Evolutionary conservation across 2,113 vertebrate species (phyloP).

Genomic region (Nibea albiflora): DNA sequence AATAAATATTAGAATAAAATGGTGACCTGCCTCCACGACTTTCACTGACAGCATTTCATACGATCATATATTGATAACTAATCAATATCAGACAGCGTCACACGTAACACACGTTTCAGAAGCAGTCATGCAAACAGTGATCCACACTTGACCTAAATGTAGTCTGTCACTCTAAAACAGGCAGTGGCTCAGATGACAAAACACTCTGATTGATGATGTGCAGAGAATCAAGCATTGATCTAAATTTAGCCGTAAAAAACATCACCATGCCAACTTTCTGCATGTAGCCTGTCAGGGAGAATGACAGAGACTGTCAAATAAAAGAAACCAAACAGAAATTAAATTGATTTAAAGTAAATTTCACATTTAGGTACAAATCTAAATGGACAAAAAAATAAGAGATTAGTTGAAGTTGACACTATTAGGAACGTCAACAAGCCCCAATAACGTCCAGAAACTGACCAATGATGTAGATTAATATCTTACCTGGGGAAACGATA

Average conservation of each 20-base stretch:
- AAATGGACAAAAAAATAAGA: neutral
- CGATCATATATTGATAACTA: too few relatives aligned
- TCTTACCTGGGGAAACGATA: neutral
- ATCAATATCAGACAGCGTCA: too few relatives aligned
- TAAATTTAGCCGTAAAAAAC: neutral
- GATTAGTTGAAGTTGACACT: neutral
- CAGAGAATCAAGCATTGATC: neutral
- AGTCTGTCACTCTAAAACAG: constrained; percentile 2
- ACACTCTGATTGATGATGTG: neutral
- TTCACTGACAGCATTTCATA: too few relatives aligned
- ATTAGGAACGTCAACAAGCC: neutral
- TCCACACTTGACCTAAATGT: too few relatives aligned
- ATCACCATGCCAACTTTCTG: neutral
- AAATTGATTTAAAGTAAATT: neutral
- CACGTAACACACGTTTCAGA: too few relatives aligned
- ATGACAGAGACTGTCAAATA: neutral
- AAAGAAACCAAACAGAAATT: neutral
- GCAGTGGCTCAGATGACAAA: constrained; percentile 4
- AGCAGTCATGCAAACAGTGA: neutral
- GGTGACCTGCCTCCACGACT: neutral
- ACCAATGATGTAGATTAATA: neutral
- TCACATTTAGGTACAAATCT: neutral
- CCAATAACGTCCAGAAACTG: neutral
- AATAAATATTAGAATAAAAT: too few relatives aligned
- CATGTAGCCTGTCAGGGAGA: neutral